Evolutionary conservation across 2,888 invertebrate species (phyloP).

Genomic region (Cyclophora albipunctata): DNA sequence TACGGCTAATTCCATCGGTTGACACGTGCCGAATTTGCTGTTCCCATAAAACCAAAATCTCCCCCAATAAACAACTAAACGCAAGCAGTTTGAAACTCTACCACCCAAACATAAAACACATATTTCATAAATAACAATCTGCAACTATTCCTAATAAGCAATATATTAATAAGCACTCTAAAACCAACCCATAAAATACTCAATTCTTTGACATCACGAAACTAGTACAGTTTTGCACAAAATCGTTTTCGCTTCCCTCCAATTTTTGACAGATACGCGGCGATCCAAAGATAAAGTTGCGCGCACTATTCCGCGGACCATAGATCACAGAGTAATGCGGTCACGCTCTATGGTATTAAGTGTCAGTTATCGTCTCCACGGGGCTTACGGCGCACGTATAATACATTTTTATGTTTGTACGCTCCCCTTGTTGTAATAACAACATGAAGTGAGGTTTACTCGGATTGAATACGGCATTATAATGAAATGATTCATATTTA

Average conservation of each 20-base stretch:
- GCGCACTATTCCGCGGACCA: slow-evolving; percentile 54
- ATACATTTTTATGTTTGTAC: slow-evolving; percentile 65
- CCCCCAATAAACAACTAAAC: slow-evolving; percentile 28
- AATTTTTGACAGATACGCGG: slow-evolving; percentile 50
- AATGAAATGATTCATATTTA: slow-evolving; percentile 77
- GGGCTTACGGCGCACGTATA: slow-evolving; percentile 57
- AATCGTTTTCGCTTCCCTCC: slow-evolving; percentile 44
- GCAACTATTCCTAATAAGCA: not conserved
- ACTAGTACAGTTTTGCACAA: slow-evolving; percentile 32
- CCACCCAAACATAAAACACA: slow-evolving; percentile 17
- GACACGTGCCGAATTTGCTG: slow-evolving; percentile 71
- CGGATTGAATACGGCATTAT: slow-evolving; percentile 75
- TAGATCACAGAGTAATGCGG: slow-evolving; percentile 74
- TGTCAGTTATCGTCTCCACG: slow-evolving; percentile 73
- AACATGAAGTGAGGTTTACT: slow-evolving; percentile 72
- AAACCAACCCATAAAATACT: slow-evolving; percentile 27
- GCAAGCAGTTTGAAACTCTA: slow-evolving; percentile 40
- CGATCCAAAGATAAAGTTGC: slow-evolving; percentile 58
- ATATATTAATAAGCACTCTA: slow-evolving; percentile 18
- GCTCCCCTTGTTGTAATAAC: slow-evolving; percentile 69
- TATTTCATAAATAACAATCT: slow-evolving; percentile 10
- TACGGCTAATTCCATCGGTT: slow-evolving; percentile 68
- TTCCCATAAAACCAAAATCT: slow-evolving; percentile 62
- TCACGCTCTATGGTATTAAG: slow-evolving; percentile 74
- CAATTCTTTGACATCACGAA: slow-evolving; percentile 12